These are phyloP conservation scores for Neosalanx taihuensis DNA, from an alignment of 2,797 vertebrate species.

Conservation along the genomic window DNA sequence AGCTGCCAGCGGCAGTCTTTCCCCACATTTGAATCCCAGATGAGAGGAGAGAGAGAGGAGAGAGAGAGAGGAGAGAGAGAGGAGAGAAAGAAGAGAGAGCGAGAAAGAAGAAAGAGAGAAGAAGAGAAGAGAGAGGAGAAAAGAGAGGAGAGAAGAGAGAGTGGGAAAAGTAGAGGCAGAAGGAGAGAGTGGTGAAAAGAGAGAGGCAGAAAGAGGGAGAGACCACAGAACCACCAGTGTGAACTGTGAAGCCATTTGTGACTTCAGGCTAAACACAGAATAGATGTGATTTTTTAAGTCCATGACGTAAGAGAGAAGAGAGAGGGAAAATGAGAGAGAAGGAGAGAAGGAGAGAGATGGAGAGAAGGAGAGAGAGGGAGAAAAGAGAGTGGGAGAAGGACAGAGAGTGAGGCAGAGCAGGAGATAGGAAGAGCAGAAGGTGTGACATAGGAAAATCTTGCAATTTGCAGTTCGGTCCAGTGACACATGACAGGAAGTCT, in stretches of 20 bases:
- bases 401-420: neutral
- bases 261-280: too few relatives aligned
- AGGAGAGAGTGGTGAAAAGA: too few relatives aligned
- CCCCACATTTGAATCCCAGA: constrained; percentile 1
- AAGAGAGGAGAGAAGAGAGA: too few relatives aligned
- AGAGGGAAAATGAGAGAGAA: neutral
- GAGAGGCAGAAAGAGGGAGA: neutral
- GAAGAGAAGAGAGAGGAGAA: too few relatives aligned
- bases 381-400: too few relatives aligned
- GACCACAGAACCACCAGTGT: neutral
- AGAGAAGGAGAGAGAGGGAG: constrained; percentile 5
- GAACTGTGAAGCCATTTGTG: neutral
- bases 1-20: too few relatives aligned
- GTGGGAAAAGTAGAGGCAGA: too few relatives aligned
- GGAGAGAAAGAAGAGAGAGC: constrained; percentile 13
- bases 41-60: constrained; percentile 4
- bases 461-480: neutral
- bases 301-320: neutral
- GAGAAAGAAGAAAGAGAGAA: too few relatives aligned
- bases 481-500: neutral
- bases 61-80: constrained; percentile 8
- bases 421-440: neutral
- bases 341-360: too few relatives aligned
- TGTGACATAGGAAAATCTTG: neutral
- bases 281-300: too few relatives aligned